phyloP scores from a whole-genome alignment of 2,888 invertebrate species.

The Ormyrus thymus region DNA sequence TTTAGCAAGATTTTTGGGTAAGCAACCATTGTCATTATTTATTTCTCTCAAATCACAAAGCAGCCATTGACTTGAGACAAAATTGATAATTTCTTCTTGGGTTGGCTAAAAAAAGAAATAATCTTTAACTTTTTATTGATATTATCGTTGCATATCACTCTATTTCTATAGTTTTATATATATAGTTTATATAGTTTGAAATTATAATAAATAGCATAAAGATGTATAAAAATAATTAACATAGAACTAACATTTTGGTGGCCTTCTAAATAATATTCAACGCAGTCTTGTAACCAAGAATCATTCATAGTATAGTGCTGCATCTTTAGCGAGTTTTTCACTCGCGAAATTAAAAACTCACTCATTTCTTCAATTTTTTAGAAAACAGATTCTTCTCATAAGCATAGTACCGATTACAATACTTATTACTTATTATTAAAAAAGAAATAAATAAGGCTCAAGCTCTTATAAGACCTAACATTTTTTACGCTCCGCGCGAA shows the following conservation, averaged over 20 bases:
- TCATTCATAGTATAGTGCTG: slow-evolving; percentile 68
- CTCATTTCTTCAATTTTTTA: slow-evolving; percentile 59
- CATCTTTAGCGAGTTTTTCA: slow-evolving; percentile 62
- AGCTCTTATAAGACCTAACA: too few relatives aligned
- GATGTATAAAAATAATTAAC: slow-evolving; percentile 14
- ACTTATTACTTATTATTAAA: too few relatives aligned
- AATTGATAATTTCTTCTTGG: slow-evolving; percentile 76
- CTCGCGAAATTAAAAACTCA: slow-evolving; percentile 56
- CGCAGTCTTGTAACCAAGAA: slow-evolving; percentile 68
- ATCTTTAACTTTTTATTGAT: background rate
- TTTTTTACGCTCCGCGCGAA: too few relatives aligned
- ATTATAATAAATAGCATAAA: slow-evolving; percentile 20
- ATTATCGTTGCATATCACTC: background rate
- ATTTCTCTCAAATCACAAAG: slow-evolving; percentile 81
- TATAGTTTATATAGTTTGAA: too few relatives aligned
- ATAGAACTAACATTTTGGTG: slow-evolving; percentile 60
- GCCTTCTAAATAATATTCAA: slow-evolving; percentile 66
- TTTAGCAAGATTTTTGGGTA: slow-evolving; percentile 78
- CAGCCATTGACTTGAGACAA: slow-evolving; percentile 82
- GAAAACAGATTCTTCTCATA: background rate
- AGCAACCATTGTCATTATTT: slow-evolving; percentile 76
- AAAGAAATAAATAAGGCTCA: too few relatives aligned
- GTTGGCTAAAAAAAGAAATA: slow-evolving; percentile 60
- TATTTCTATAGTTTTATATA: too few relatives aligned
- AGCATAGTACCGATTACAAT: too few relatives aligned